phyloP scores from a whole-genome alignment of 2,888 invertebrate species.

The Luperina nickerlii region DNA sequence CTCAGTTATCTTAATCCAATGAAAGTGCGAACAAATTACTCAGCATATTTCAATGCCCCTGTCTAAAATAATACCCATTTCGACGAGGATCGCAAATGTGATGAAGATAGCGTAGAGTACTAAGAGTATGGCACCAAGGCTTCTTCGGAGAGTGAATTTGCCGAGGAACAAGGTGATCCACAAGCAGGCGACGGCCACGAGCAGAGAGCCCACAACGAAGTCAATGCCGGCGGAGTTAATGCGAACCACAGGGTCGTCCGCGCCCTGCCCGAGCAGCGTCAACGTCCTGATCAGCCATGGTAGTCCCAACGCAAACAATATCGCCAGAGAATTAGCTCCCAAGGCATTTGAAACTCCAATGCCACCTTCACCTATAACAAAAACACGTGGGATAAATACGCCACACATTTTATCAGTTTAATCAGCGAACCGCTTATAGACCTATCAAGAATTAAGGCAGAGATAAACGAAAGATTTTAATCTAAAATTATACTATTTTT shows the following conservation, averaged over 20 bases:
- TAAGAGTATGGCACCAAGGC: constrained; percentile 92
- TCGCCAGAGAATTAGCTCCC: constrained; percentile 96
- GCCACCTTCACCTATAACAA: constrained; percentile 93
- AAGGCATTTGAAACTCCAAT: constrained; percentile 97
- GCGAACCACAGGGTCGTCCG: constrained; percentile 87
- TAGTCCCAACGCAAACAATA: constrained; percentile 94
- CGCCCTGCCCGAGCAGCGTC: constrained; percentile 86
- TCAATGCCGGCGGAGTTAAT: constrained; percentile 95
- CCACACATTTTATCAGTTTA: background rate
- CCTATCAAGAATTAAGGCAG: constrained; percentile 19
- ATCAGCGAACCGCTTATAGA: background rate
- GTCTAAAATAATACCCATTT: constrained; percentile 92
- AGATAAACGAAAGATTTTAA: constrained; percentile 29
- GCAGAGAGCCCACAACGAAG: constrained; percentile 94
- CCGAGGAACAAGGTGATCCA: constrained; percentile 92
- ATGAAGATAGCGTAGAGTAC: constrained; percentile 93
- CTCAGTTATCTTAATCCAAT: constrained; percentile 51
- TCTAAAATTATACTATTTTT: constrained; percentile 29
- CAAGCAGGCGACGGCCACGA: constrained; percentile 93
- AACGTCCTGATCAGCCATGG: constrained; percentile 96
- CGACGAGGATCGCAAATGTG: constrained; percentile 94
- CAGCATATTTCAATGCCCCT: constrained; percentile 58
- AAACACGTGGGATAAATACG: constrained; percentile 23
- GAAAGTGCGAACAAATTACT: constrained; percentile 35
- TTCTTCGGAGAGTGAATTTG: constrained; percentile 93